Evolutionary conservation across 2,113 vertebrate species (phyloP).

Genomic region (Mirza zaza): DNA sequence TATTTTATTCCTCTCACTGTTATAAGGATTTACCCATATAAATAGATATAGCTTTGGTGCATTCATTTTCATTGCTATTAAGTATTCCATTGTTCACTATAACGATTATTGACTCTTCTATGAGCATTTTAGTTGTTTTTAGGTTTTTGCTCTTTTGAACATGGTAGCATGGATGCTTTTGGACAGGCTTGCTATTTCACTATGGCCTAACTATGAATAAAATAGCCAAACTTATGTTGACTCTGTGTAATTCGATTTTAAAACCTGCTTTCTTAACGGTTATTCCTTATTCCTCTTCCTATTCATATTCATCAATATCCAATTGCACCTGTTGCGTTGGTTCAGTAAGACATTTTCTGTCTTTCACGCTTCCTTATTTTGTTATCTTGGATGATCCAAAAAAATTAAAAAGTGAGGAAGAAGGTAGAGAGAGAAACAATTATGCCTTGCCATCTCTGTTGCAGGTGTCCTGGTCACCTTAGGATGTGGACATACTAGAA

Average conservation of each 20-base stretch:
- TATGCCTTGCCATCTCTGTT: neutral
- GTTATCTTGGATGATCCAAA: neutral
- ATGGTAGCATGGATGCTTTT: neutral
- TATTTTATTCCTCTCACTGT: neutral
- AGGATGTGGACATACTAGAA: rapidly evolving
- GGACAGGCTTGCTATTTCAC: neutral
- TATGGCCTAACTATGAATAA: neutral
- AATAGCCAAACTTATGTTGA: neutral
- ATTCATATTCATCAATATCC: too few species aligned
- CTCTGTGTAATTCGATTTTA: neutral
- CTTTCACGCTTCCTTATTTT: neutral
- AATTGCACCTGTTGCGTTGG: neutral
- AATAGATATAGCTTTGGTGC: neutral
- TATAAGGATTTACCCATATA: neutral
- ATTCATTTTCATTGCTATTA: neutral
- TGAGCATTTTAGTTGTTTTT: neutral
- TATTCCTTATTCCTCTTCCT: too few species aligned
- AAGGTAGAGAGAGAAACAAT: neutral
- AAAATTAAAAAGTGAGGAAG: neutral
- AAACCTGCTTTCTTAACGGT: neutral
- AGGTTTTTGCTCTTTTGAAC: neutral
- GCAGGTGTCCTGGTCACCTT: neutral
- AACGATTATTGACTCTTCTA: neutral
- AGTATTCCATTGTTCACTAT: neutral
- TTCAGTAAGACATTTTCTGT: neutral